Percentiles rank a stretch among this genome's conserved stretches.
Conservation (phyloP, 1,140 invertebrate genomes). For the Olivierus martensii region DNA sequence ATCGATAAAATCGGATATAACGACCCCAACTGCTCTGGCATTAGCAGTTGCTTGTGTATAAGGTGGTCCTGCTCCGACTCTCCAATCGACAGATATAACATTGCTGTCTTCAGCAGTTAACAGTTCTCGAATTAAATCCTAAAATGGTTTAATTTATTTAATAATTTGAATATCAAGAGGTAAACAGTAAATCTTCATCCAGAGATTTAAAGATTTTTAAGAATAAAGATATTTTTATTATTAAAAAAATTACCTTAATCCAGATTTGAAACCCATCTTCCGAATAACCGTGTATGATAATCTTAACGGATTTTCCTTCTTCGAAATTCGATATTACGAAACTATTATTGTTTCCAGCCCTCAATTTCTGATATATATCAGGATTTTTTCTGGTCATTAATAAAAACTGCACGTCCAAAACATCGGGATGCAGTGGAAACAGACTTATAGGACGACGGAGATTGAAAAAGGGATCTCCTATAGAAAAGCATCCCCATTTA, state of each 20-base stretch:
- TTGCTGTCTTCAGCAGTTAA: conserved; percentile 50
- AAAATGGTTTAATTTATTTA: conserved; percentile 1
- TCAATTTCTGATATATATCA: conserved; percentile 31
- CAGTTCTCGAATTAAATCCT: conserved; percentile 46
- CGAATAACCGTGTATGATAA: conserved; percentile 70
- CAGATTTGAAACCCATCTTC: conserved; percentile 62
- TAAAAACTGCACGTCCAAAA: conserved; percentile 37
- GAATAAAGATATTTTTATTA: conserved; percentile 26
- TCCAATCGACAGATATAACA: conserved; percentile 71
- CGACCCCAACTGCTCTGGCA: conserved; percentile 63
- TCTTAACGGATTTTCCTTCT: conserved; percentile 47
- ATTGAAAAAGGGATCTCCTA: conserved; percentile 57
- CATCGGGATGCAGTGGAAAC: conserved; percentile 49
- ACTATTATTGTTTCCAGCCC: conserved; percentile 5
- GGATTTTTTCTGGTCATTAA: conserved; percentile 38
- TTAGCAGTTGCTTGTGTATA: conserved; percentile 84
- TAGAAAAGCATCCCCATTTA: conserved; percentile 66
- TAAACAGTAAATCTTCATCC: neutral
- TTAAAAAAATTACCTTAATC: too few relatives aligned
- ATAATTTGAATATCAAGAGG: neutral
- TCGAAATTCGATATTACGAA: conserved; percentile 13
- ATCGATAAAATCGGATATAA: conserved; percentile 54
- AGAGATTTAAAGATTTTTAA: neutral
- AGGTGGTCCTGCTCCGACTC: conserved; percentile 62
- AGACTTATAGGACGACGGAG: conserved; percentile 55